Percentiles rank a stretch among this genome's conserved stretches.
Conservation (phyloP, 2,888 invertebrate species). For the Euphydryas editha region DNA sequence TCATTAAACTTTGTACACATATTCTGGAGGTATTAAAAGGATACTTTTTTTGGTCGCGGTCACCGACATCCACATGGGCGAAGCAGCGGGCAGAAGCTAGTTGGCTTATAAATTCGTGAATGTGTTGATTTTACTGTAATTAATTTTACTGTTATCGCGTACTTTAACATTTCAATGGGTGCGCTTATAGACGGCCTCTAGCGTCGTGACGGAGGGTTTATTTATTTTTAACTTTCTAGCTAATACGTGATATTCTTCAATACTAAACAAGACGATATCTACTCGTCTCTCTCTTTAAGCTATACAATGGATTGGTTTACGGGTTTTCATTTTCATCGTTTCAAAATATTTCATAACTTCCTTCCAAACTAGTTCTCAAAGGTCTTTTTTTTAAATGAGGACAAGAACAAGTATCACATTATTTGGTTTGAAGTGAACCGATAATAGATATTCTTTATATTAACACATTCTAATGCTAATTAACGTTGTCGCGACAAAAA, state of each 20-base stretch:
- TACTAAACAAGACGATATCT: slow-evolving; percentile 4
- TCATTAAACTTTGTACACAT: no score
- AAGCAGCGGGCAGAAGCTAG: no score
- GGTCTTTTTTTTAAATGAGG: background rate
- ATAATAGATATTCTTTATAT: slow-evolving; percentile 71
- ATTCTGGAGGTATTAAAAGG: no score
- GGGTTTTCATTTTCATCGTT: background rate
- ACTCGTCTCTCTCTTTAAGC: background rate
- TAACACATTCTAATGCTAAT: slow-evolving; percentile 78
- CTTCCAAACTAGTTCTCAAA: background rate
- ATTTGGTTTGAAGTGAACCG: slow-evolving; percentile 59
- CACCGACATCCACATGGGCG: no score
- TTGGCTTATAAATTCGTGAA: slow-evolving; percentile 69
- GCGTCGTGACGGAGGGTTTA: slow-evolving; percentile 63
- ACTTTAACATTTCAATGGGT: slow-evolving; percentile 70
- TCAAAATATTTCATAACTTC: background rate
- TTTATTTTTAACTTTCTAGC: slow-evolving; percentile 54
- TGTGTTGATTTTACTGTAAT: slow-evolving; percentile 74
- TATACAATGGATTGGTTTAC: no score
- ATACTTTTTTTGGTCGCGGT: no score
- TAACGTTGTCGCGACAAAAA: slow-evolving; percentile 67
- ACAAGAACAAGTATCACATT: slow-evolving; percentile 42
- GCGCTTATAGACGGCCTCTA: slow-evolving; percentile 58
- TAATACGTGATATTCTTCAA: slow-evolving; percentile 11
- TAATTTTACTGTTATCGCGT: slow-evolving; percentile 74